A percentile compares a stretch with the other conserved stretches of the same genome.
Conservation (phyloP, 92 coral and sea anemone genomes). For the Bergia sp. region DNA sequence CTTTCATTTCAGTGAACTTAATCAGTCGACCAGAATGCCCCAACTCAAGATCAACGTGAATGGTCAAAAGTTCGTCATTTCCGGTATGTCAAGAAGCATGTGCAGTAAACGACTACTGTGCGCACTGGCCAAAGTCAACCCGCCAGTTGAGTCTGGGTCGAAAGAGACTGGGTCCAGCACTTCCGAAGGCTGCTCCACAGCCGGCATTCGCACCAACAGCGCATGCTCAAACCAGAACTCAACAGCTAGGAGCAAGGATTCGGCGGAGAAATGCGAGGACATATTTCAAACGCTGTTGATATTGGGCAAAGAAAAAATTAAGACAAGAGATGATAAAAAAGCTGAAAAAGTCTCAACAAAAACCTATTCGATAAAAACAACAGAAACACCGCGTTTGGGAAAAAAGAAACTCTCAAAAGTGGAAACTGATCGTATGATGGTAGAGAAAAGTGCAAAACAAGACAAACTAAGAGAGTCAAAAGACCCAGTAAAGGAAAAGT, state of each 20-base stretch:
- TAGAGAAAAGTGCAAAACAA: neutral
- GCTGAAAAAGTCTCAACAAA: conserved; percentile 32
- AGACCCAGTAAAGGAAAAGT: neutral
- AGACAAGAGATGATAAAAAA: conserved; percentile 37
- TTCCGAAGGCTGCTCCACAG: neutral
- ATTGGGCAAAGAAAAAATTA: conserved; percentile 28
- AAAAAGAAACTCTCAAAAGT: neutral
- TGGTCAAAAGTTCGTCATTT: conserved; percentile 73
- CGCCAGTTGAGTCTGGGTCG: conserved; percentile 24
- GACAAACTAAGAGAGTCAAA: neutral
- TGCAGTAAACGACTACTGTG: conserved; percentile 80
- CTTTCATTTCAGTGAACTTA: neutral
- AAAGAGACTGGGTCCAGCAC: neutral
- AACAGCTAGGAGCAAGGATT: neutral
- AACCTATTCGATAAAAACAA: conserved; percentile 25
- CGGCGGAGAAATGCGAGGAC: neutral
- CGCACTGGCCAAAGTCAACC: conserved; percentile 77
- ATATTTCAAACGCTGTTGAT: conserved; percentile 12
- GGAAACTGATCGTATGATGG: neutral
- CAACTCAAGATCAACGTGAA: conserved; percentile 74
- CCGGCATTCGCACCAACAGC: neutral
- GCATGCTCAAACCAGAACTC: conserved; percentile 2
- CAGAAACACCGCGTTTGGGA: neutral
- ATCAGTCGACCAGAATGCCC: conserved; percentile 60
- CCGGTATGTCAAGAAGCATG: conserved; percentile 69